These are phyloP conservation scores for Arizona elegans DNA, from an alignment of 2,113 vertebrate species.

Conservation along the genomic window DNA sequence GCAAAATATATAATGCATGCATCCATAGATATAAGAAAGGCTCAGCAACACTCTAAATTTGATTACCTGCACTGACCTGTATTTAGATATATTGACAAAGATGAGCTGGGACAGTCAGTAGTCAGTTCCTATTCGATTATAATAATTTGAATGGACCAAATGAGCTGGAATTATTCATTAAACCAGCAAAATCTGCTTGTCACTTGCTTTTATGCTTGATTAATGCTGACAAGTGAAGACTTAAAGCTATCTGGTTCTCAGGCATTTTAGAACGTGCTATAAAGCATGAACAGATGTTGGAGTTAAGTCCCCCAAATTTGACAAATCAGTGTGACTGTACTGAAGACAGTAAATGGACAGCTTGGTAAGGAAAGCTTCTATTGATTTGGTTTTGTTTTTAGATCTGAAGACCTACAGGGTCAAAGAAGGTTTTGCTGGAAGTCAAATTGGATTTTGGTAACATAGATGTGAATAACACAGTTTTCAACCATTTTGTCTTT, in stretches of 20 bases:
- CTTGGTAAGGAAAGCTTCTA: neutral
- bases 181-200: constrained; percentile 65
- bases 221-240: constrained; percentile 37
- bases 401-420: neutral
- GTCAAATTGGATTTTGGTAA: neutral
- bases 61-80: constrained; percentile 57
- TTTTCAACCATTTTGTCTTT: neutral
- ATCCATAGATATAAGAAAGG: constrained; percentile 2
- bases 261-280: neutral
- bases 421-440: neutral
- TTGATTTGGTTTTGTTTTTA: neutral
- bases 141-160: constrained; percentile 53
- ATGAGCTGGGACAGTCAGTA: constrained; percentile 50
- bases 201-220: constrained; percentile 51
- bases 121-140: constrained; percentile 53
- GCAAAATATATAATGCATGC: neutral
- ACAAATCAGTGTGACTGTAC: constrained; percentile 27
- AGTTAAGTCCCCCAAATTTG: neutral
- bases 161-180: constrained; percentile 60
- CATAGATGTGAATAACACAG: accelerated
- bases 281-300: constrained; percentile 9
- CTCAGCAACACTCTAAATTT: constrained; percentile 6
- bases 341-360: neutral
- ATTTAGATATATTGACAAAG: constrained; percentile 51
- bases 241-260: neutral